phyloP scores from a whole-genome alignment of 1,140 invertebrate genomes.

The Drosophila seguyi region DNA sequence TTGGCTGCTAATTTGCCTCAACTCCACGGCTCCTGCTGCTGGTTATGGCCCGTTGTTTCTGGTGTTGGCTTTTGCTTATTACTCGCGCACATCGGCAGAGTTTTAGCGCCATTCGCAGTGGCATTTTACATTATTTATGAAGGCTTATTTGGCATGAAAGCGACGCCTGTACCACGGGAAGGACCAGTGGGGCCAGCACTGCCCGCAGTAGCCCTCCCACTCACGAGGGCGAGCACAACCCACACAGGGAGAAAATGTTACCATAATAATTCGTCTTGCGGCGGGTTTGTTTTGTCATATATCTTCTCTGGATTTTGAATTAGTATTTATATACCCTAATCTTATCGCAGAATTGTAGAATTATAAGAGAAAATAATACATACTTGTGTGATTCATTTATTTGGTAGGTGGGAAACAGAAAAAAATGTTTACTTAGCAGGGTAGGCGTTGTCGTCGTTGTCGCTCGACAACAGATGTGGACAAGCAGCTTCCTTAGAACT shows the following conservation, averaged over 20 bases:
- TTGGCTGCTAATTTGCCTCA: constrained; percentile 73
- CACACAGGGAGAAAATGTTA: neutral
- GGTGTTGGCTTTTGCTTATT: constrained; percentile 54
- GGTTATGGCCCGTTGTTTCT: constrained; percentile 34
- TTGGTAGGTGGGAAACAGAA: constrained; percentile 47
- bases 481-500: constrained; percentile 65
- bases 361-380: neutral
- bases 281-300: neutral
- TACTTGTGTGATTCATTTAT: no score
- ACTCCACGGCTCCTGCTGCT: constrained; percentile 29
- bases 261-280: neutral
- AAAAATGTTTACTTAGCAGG: constrained; percentile 48
- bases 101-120: constrained; percentile 51
- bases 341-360: neutral
- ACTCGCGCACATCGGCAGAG: constrained; percentile 33
- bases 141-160: constrained; percentile 74
- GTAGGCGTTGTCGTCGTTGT: constrained; percentile 22
- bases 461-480: neutral
- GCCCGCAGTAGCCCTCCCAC: neutral
- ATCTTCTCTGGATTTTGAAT: neutral
- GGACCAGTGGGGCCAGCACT: neutral
- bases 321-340: neutral
- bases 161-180: constrained; percentile 2
- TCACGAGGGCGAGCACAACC: no score
- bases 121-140: constrained; percentile 76